Evolutionary conservation across 2,113 vertebrate species (phyloP).

Genomic region (Pitta sordida): DNA sequence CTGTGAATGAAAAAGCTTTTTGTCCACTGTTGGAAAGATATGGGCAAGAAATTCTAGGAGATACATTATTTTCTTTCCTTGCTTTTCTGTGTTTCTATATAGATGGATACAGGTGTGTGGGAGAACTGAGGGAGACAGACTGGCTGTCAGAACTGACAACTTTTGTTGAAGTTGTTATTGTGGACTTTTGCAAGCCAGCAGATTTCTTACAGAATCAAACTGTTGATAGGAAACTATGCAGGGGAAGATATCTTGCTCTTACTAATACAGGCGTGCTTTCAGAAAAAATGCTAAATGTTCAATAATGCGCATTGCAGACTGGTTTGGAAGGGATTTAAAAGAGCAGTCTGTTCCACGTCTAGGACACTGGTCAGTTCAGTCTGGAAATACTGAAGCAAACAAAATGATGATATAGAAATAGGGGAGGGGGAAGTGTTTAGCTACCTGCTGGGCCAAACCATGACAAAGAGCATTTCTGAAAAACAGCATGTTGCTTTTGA

Average conservation of each 20-base stretch:
- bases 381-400: neutral
- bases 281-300: neutral
- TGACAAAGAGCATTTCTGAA: neutral
- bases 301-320: neutral
- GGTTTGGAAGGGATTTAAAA: neutral
- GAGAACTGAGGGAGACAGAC: neutral
- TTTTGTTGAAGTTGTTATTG: constrained; percentile 1
- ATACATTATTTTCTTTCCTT: neutral
- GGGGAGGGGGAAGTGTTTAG: neutral
- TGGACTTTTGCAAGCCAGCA: neutral
- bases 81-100: neutral
- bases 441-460: neutral
- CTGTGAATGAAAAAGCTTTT: neutral
- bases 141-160: neutral
- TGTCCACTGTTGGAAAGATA: neutral
- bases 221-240: neutral
- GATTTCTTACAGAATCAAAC: neutral
- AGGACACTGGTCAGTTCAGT: neutral
- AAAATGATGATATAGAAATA: neutral
- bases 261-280: neutral
- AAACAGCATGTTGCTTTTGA: neutral
- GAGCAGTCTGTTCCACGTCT: neutral
- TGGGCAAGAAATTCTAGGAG: neutral
- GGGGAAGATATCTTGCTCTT: neutral
- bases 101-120: neutral